Conservation (phyloP, 2,113 vertebrate genomes). For the Meriones unguiculatus region DNA sequence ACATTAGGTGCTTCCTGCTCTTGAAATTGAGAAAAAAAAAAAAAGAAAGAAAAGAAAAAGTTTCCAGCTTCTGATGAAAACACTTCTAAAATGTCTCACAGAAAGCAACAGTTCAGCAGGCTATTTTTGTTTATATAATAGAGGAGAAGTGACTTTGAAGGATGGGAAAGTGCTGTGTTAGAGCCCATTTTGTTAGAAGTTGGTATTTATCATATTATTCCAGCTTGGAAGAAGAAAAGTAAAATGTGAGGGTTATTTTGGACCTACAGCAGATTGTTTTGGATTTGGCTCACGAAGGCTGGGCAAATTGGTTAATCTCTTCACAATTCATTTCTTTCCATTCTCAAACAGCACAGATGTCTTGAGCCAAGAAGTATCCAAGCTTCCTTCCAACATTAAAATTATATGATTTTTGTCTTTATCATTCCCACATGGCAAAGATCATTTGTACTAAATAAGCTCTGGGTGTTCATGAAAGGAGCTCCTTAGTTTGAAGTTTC, state of each 20-base stretch:
- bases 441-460: not conserved
- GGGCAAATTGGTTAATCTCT: slow-evolving; percentile 38
- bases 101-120: not conserved
- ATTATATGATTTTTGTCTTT: slow-evolving; percentile 13
- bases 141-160: not conserved
- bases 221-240: not conserved
- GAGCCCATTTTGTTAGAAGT: slow-evolving; percentile 45
- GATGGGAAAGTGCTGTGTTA: not conserved
- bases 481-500: not conserved
- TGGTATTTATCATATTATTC: slow-evolving; percentile 45
- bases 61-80: not conserved
- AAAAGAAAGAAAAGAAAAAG: not conserved
- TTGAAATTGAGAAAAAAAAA: not conserved
- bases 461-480: not conserved
- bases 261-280: not conserved
- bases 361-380: not conserved
- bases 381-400: not conserved
- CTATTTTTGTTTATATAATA: slow-evolving; percentile 13
- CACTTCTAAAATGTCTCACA: not conserved
- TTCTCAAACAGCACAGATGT: slow-evolving; percentile 2
- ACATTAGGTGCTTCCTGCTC: not conserved
- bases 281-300: not conserved
- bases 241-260: not conserved
- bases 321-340: not conserved
- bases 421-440: not conserved